Base-by-base conservation (phyloP, 2,888 invertebrate species). In the Tuta absoluta region DNA sequence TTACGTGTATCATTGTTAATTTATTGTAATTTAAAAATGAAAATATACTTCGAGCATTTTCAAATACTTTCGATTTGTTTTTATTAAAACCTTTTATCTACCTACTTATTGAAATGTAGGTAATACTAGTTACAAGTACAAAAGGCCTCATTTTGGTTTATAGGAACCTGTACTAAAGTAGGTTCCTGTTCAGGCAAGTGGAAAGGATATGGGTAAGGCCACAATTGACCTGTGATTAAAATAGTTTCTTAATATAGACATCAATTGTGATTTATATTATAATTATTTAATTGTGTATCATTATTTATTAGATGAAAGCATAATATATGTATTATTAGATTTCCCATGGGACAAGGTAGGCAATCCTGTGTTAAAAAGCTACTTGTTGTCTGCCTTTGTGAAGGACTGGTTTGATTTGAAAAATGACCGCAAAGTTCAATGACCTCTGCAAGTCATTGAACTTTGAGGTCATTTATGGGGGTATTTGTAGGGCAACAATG, bases 11-110 rank as follows among this genome's bases (percentile, higher is more conserved):
- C 45, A 60, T 45, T 60, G 60, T 60, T 60, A 60, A 60, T 60
- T 60, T 60, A 60, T 60, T 38, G 23, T 33, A 45, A 60, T 45
- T 24, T 60, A 14, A 45, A 60, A 60, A 24, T 45, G 60, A 60
- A 23, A 60, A 45, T 72, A 67, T 69, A 65, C 65, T 41, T 66
- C 33, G 45, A 23, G 45, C 59, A 59, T 59, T 59, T 59, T 21
- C 19, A 45, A 60, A 45, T n/a, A 24, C 0, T 14, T 21, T 7
- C 23, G 21, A 38, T 14, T 19, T 58, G 4, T 58, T 37, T 2
- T 57, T 57, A 51, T 49, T 49, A n/a, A 33, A 33, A 28, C 28
- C 33, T 10, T 33, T 41, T 33, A 7, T 8, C 33, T 33, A 33
- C 33, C 33, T 33, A 7, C 4, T 8, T 33, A 3, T 33, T n/a